Evolutionary conservation across 2,888 invertebrate genomes (phyloP), one percentile per base, ranked within the genome.

Genomic region (Hemicrepidius hirtus): DNA sequence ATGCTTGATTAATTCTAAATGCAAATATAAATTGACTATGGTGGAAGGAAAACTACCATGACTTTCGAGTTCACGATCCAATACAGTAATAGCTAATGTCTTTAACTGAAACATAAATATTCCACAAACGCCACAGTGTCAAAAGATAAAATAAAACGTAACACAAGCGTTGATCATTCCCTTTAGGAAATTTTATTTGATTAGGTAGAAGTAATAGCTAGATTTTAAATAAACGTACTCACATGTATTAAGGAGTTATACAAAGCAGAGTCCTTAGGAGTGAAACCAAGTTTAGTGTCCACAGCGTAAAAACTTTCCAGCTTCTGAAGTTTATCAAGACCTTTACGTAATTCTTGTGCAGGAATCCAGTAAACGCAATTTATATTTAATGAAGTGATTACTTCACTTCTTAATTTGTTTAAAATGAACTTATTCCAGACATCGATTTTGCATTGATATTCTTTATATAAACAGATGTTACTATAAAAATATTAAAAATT

Each of bases 281-380:
- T 28, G n/a, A 53, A n/a, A 12, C 35, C 37, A 21, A 71, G n/a
- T n/a, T 35, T 53, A 18, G 71, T 71, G 37, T 62, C 71, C 2
- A 71, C 24, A n/a, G 46, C 71, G 53, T 71, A 67, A 12, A 71
- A 46, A 21, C 12, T 20, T 37, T 71, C 32, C 13, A 71, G 16
- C 62, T 41, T 53, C n/a, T 3, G 18, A 0, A 71, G 9, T 44
- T 24, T 67, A 24, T n/a, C 18, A 9, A 71, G 7, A 20, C 60
- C 44, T 18, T 18, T 37, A 4, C 18, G 41, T 21, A 66, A 32
- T 12, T 37, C 24, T 3, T 32, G n/a, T 13, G 16, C 28, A 9
- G 62, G n/a, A 9, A 71, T 53, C 71, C 71, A 71, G 18, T 71
- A 71, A 13, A 67, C 16, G 9, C 62, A 67, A 44, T 60, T 71